These are phyloP conservation scores for Mayetiola destructor DNA, from an alignment of 2,888 invertebrate genomes.

Conservation along the genomic window DNA sequence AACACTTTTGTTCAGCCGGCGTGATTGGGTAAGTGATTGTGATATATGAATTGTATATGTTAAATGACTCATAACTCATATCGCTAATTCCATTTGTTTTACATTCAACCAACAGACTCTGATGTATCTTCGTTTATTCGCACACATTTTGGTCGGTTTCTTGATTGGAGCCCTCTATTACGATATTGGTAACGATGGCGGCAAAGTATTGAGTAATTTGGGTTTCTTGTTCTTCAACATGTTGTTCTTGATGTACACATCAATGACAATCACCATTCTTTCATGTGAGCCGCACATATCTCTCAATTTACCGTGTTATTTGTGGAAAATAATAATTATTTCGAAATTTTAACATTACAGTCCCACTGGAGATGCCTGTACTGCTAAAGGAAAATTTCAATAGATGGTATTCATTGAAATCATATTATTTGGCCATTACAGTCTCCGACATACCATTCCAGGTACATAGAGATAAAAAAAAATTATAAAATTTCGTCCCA, in stretches of 20 bases:
- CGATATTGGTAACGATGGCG: conserved; percentile 90
- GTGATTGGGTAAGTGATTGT: conserved; percentile 59
- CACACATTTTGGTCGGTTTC: conserved; percentile 84
- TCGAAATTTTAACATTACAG: conserved; percentile 37
- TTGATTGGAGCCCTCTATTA: conserved; percentile 91
- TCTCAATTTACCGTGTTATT: conserved; percentile 22
- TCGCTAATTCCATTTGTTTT: neutral
- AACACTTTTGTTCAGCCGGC: conserved; percentile 67
- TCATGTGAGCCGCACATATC: conserved; percentile 60
- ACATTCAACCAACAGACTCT: conserved; percentile 52
- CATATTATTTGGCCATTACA: conserved; percentile 90
- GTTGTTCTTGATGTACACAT: conserved; percentile 97
- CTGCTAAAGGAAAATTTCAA: conserved; percentile 90
- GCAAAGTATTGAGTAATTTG: conserved; percentile 88
- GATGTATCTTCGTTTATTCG: conserved; percentile 86
- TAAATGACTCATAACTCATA: neutral
- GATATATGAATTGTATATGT: conserved; percentile 15
- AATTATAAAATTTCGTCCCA: neutral
- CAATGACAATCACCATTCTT: conserved; percentile 97
- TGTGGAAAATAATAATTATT: conserved; percentile 14
- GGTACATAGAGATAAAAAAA: conserved; percentile 42
- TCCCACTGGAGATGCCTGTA: conserved; percentile 92
- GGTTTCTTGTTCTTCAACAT: conserved; percentile 97
- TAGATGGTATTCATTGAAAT: conserved; percentile 89
- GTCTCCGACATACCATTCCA: conserved; percentile 96